phyloP scores from a whole-genome alignment of 2,113 vertebrate genomes.

The Pimephales promelas region DNA sequence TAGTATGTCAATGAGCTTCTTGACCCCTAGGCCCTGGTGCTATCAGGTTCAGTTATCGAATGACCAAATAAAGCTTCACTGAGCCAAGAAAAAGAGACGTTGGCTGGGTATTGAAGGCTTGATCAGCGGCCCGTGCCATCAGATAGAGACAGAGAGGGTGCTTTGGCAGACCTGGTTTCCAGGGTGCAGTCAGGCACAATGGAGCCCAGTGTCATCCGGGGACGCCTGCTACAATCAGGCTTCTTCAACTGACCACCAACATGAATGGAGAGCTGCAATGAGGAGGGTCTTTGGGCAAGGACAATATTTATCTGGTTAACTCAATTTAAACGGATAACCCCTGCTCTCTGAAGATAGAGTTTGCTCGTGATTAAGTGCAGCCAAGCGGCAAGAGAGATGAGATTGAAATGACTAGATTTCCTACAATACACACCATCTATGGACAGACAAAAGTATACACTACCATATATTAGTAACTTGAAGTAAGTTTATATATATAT shows the following conservation, averaged over 20 bases:
- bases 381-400: background rate
- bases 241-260: conserved; percentile 63
- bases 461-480: no score
- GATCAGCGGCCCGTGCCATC: conserved; percentile 75
- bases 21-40: conserved; percentile 58
- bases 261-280: conserved; percentile 50
- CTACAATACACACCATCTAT: background rate
- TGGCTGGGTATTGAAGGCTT: conserved; percentile 66
- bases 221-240: conserved; percentile 65
- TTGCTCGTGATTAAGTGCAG: background rate
- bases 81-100: conserved; percentile 67
- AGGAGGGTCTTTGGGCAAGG: conserved; percentile 52
- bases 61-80: conserved; percentile 62
- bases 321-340: conserved; percentile 49
- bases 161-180: conserved; percentile 27
- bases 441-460: background rate
- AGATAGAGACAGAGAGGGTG: conserved; percentile 66
- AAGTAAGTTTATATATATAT: no score
- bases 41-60: conserved; percentile 63
- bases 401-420: background rate
- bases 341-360: conserved; percentile 33
- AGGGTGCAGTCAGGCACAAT: conserved; percentile 61
- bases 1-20: conserved; percentile 49
- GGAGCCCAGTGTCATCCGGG: conserved; percentile 63
- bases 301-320: conserved; percentile 67